Evolutionary conservation across 2,113 vertebrate genomes (phyloP), one percentile per base, ranked within the genome.

Genomic region (Pungitius pungitius): DNA sequence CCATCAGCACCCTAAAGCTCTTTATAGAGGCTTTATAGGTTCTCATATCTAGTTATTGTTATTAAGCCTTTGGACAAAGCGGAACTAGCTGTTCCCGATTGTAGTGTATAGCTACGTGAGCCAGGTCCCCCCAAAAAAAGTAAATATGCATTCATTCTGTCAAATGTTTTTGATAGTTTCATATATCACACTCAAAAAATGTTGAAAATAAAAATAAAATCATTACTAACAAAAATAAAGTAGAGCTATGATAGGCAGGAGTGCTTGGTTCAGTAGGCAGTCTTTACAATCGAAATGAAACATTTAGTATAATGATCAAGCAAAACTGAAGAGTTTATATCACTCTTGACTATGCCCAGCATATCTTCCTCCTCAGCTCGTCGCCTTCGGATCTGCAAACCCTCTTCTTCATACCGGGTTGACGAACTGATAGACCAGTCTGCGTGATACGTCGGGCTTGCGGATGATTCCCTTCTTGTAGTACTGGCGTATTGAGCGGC

Each of bases 381-480:
- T 64, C 80, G 7, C 27, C 58, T 27, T 78, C 43, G 42, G 60
- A 64, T 14, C 10, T 18, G 55, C 56, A 3, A 3, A 10, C 49
- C 51, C 18, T 7, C 55, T 54, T 61, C 51, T 70, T 95, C 94
- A 97, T 66, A 96, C 83, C 0, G 96, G 97, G 73, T 97, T 95
- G 30, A 98, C 96, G 0, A 98, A 98, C 92, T 98, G 97, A 86
- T 97, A 98, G 83, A 98, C 97, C 20, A 98, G 95, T 76, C 97
- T 95, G 90, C 97, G 96, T 51, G 97, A 98, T 52, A 97, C 94
- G 64, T 97, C 96, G 0, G 97, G 96, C 80, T 98, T 98, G 0
- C 95, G 94, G 67, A 98, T 98, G 88, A 98, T 98, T 6, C 97
- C 97, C 72, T 98, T 98, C 92, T 97, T 98, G 93, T 98, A 98